Conservation (phyloP, 2,888 invertebrate species). For the Dione juno region DNA sequence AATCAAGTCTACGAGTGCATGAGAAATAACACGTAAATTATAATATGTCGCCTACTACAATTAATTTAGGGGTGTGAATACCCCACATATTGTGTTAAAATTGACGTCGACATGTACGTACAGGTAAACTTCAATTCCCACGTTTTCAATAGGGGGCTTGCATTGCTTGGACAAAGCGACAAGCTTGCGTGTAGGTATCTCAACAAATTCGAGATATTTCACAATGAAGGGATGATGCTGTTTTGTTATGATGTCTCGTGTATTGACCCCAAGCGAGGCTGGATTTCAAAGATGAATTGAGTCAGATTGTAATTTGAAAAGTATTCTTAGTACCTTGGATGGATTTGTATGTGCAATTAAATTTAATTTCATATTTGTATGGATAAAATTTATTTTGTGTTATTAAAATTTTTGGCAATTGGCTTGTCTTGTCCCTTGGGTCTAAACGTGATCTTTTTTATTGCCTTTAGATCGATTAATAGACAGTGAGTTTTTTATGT, state of each 20-base stretch:
- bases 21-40: constrained; percentile 68
- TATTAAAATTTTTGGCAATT: neutral
- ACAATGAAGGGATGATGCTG: constrained; percentile 51
- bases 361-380: neutral
- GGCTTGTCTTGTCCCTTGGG: neutral
- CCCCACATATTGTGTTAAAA: constrained; percentile 36
- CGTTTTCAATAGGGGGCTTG: constrained; percentile 69
- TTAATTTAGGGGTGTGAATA: constrained; percentile 53
- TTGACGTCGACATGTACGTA: constrained; percentile 44
- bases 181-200: constrained; percentile 57
- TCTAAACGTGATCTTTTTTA: no score
- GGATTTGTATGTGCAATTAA: neutral
- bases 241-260: constrained; percentile 49
- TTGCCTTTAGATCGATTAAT: no score
- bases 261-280: constrained; percentile 39
- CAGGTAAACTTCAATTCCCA: constrained; percentile 75
- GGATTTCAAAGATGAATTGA: constrained; percentile 21
- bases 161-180: constrained; percentile 67
- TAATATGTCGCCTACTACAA: constrained; percentile 74
- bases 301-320: constrained; percentile 12
- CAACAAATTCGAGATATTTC: constrained; percentile 53
- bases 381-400: neutral
- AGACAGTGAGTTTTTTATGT: no score
- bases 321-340: neutral
- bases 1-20: neutral